These are phyloP conservation scores for Colletes gigas DNA, from an alignment of 1,140 invertebrate species.

Conservation along the genomic window DNA sequence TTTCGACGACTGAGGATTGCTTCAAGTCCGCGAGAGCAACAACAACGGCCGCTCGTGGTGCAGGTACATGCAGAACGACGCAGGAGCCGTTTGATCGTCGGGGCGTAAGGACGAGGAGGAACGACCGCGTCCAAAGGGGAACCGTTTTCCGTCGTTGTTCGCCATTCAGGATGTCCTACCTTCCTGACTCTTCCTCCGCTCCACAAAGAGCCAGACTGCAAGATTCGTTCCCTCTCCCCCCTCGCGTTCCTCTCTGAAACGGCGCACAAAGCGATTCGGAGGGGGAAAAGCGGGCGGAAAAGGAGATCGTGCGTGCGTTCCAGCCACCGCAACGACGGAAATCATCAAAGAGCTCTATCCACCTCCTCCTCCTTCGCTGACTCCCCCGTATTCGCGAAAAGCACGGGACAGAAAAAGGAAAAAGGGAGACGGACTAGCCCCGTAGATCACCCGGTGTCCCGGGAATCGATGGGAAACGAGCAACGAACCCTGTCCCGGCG, in stretches of 20 bases:
- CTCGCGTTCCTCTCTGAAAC: not conserved
- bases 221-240: not conserved
- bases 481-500: not conserved
- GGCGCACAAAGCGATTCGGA: slow-evolving; percentile 9
- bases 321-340: not conserved
- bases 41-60: slow-evolving; percentile 77
- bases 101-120: slow-evolving; percentile 32
- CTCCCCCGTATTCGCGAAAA: not conserved
- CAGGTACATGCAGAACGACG: slow-evolving; percentile 70
- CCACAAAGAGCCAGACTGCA: not conserved
- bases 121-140: slow-evolving; percentile 17
- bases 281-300: not conserved
- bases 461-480: not conserved
- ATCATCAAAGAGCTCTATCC: not conserved
- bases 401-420: not conserved
- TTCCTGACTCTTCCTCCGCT: slow-evolving; percentile 8
- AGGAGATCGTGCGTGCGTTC: not conserved
- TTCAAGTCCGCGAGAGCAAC: slow-evolving; percentile 74
- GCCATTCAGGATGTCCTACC: slow-evolving; percentile 4
- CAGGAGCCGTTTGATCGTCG: slow-evolving; percentile 56
- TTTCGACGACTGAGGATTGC: slow-evolving; percentile 79
- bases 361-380: too few species aligned
- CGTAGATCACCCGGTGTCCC: not conserved
- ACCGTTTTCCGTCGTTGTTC: slow-evolving; percentile 11
- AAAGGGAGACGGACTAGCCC: too few species aligned